Evolutionary conservation across 2,113 vertebrate species (phyloP).

Genomic region (Oncorhynchus kisutch): DNA sequence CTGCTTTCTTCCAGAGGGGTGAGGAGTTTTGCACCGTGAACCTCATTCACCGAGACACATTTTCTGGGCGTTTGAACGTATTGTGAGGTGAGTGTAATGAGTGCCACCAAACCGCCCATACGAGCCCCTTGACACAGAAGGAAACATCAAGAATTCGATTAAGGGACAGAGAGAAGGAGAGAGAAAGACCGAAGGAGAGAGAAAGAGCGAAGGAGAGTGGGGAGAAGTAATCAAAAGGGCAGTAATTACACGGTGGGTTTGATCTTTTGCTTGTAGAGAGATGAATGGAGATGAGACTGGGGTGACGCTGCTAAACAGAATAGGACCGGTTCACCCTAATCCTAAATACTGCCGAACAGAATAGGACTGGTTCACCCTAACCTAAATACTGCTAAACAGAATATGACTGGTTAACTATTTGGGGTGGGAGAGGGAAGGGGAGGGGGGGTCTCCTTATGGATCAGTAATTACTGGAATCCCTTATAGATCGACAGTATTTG

Average conservation of each 20-base stretch:
- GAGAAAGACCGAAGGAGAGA: conserved; percentile 48
- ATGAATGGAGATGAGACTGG: conserved; percentile 55
- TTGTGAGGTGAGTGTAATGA: conserved; percentile 71
- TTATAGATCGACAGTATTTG: no score
- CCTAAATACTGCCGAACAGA: background rate
- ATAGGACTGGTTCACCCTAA: conserved; percentile 49
- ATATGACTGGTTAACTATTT: conserved; percentile 18
- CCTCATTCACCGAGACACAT: conserved; percentile 71
- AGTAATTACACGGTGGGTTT: conserved; percentile 67
- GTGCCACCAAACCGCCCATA: conserved; percentile 58
- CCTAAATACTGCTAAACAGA: no score
- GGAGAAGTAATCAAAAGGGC: background rate
- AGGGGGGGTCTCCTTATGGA: no score
- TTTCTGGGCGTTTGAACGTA: conserved; percentile 78
- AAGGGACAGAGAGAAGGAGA: conserved; percentile 17
- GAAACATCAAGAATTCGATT: conserved; percentile 64
- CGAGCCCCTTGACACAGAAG: conserved; percentile 51
- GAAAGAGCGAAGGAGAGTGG: conserved; percentile 49
- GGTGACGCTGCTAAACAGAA: conserved; percentile 26
- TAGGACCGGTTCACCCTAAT: conserved; percentile 52
- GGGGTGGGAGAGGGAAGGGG: conserved; percentile 7
- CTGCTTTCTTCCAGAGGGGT: conserved; percentile 58
- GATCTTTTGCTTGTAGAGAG: conserved; percentile 69
- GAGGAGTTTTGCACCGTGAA: conserved; percentile 57
- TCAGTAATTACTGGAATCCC: conserved; percentile 1